phyloP scores from a whole-genome alignment of 2,797 vertebrate genomes.

The Pteropus rufus region DNA sequence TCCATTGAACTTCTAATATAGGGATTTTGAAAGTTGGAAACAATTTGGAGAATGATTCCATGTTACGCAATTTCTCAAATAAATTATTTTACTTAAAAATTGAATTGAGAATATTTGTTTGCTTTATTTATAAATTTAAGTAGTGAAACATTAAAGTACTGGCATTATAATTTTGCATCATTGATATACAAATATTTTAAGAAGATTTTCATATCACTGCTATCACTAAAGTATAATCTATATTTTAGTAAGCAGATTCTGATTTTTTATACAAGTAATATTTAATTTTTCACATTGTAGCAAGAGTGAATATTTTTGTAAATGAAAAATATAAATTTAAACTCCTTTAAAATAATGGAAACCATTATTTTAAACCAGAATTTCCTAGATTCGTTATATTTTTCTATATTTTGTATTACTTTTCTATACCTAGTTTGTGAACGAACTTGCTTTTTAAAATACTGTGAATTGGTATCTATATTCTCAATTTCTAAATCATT shows the following conservation, averaged over 20 bases:
- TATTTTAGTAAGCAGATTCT: neutral
- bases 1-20: neutral
- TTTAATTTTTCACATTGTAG: neutral
- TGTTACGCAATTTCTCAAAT: neutral
- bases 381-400: neutral
- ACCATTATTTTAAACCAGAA: neutral
- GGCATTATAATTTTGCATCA: neutral
- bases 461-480: neutral
- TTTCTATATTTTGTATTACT: neutral
- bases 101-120: neutral
- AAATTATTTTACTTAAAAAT: neutral
- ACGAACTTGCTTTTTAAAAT: neutral
- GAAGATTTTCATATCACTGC: neutral
- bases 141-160: neutral
- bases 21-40: neutral
- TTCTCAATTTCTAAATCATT: neutral
- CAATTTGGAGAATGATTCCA: neutral
- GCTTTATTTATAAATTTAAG: neutral
- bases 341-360: neutral
- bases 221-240: neutral
- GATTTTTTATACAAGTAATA: neutral
- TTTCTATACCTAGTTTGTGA: neutral
- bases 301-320: neutral
- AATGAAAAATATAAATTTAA: neutral
- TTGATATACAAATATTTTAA: neutral